Evolutionary conservation across 2,113 vertebrate genomes (phyloP).

Genomic region (Oncorhynchus mykiss): DNA sequence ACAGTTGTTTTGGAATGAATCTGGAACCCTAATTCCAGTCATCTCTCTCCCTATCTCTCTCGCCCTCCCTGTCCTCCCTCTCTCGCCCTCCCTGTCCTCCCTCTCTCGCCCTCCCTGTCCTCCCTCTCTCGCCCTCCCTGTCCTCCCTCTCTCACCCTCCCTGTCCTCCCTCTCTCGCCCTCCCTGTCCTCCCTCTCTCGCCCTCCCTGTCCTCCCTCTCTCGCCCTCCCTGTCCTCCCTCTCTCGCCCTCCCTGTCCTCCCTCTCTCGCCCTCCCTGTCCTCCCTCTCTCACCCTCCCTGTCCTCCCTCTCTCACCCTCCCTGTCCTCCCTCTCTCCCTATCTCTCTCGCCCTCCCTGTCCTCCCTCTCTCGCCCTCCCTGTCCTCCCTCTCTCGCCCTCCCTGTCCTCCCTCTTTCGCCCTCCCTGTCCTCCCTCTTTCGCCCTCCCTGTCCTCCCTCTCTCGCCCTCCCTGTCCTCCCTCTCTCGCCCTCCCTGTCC

Average conservation of each 20-base stretch:
- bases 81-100: constrained; percentile 4
- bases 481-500: constrained; percentile 11
- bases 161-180: constrained; percentile 24
- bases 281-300: too few species aligned
- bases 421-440: too few species aligned
- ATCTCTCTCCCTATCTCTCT: constrained; percentile 22
- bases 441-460: not conserved
- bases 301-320: too few species aligned
- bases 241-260: constrained; percentile 4
- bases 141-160: too few species aligned
- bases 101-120: constrained; percentile 2
- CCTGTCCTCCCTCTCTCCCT: constrained; percentile 1
- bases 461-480: constrained; percentile 32
- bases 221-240: constrained; percentile 37
- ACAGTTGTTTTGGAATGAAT: constrained; percentile 53
- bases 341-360: constrained; percentile 31
- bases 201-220: not conserved
- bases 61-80: constrained; percentile 32
- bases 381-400: constrained; percentile 31
- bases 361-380: constrained; percentile 11
- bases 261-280: too few species aligned
- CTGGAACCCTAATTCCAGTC: constrained; percentile 43
- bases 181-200: too few species aligned
- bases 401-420: too few species aligned
- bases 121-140: too few species aligned